phyloP scores from a whole-genome alignment of 2,797 vertebrate genomes.

The Thamnophis elegans region DNA sequence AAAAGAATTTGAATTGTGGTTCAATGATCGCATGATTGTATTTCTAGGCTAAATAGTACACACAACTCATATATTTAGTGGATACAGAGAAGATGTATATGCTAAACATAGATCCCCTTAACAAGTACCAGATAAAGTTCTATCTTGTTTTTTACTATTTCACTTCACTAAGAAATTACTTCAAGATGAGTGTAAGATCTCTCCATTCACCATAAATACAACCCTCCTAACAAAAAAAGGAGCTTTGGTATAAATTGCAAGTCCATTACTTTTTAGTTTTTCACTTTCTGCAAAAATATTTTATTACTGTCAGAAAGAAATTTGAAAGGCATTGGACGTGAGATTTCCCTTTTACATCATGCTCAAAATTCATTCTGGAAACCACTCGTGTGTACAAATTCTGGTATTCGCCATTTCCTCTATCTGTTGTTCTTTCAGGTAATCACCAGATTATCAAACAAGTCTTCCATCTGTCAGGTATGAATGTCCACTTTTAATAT shows the following conservation, averaged over 20 bases:
- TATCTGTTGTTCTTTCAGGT: constrained; percentile 73
- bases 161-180: not conserved
- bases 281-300: not conserved
- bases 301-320: not conserved
- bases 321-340: not conserved
- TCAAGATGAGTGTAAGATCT: not conserved
- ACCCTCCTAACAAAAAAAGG: not conserved
- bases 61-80: not conserved
- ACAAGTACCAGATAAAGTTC: not conserved
- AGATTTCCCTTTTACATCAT: constrained; percentile 22
- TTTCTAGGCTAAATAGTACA: not conserved
- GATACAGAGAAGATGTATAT: not conserved
- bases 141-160: not conserved
- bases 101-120: not conserved
- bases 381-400: constrained; percentile 27
- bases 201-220: not conserved
- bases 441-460: constrained; percentile 80
- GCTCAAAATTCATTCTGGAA: constrained; percentile 32
- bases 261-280: not conserved
- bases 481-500: constrained; percentile 48
- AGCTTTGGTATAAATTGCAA: not conserved
- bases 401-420: constrained; percentile 45
- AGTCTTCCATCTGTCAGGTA: constrained; percentile 78
- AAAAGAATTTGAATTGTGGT: not conserved
- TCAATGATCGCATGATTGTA: not conserved